Evolutionary conservation across 2,797 vertebrate species (phyloP).

Genomic region (Sebastolobus altivelis): DNA sequence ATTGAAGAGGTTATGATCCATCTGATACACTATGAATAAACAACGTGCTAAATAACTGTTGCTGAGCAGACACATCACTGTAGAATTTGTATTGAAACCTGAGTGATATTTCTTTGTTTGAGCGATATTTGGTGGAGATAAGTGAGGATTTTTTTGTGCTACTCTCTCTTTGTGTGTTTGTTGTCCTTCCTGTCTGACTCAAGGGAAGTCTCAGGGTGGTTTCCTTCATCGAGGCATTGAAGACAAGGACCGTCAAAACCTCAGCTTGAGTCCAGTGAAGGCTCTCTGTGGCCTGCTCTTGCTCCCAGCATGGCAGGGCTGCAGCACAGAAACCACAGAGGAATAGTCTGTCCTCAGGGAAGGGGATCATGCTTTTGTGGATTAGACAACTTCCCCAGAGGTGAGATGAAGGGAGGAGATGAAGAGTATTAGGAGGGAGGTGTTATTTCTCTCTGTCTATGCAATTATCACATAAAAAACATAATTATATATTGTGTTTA

Average conservation of each 20-base stretch:
- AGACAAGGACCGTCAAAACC: constrained; percentile 76
- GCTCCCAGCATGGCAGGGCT: constrained; percentile 52
- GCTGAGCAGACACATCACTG: neutral
- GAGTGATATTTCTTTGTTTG: neutral
- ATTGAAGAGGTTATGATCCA: neutral
- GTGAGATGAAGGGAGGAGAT: constrained; percentile 22
- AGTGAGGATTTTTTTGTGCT: neutral
- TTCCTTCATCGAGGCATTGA: constrained; percentile 68
- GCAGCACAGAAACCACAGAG: constrained; percentile 52
- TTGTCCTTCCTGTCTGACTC: constrained; percentile 62
- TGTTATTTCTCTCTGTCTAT: neutral
- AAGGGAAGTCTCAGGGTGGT: constrained; percentile 68
- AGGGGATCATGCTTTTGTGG: constrained; percentile 16
- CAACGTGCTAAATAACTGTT: neutral
- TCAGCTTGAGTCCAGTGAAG: constrained; percentile 69
- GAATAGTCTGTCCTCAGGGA: constrained; percentile 50
- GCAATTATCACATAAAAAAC: neutral
- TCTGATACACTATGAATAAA: neutral
- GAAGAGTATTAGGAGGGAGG: constrained; percentile 9
- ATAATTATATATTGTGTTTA: neutral
- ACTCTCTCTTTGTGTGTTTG: constrained; percentile 34
- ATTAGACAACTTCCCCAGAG: constrained; percentile 33
- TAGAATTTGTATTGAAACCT: neutral
- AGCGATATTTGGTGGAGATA: neutral
- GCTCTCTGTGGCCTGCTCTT: constrained; percentile 53